phyloP scores from a whole-genome alignment of 2,888 invertebrate species.

The Tenthredo distinguenda region DNA sequence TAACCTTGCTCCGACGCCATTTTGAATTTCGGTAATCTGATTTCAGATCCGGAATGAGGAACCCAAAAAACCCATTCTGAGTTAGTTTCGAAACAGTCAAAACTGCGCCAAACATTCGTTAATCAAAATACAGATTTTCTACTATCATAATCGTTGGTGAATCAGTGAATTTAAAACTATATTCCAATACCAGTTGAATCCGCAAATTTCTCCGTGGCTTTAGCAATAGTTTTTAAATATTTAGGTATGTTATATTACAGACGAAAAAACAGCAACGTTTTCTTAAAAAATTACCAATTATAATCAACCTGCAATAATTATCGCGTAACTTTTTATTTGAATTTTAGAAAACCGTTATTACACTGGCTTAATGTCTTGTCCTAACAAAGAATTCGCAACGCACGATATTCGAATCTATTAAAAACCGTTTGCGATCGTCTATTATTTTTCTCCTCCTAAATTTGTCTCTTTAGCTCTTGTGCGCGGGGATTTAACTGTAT shows the following conservation, averaged over 20 bases:
- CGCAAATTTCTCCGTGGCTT: neutral
- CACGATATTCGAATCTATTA: neutral
- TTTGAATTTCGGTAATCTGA: too few relatives aligned
- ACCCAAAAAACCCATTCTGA: too few relatives aligned
- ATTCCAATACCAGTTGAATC: neutral
- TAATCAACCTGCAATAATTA: neutral
- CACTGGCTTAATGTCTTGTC: neutral
- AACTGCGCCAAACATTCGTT: neutral
- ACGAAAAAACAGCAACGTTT: neutral
- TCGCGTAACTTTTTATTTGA: neutral
- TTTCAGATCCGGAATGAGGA: too few relatives aligned
- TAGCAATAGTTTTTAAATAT: neutral
- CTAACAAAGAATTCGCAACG: neutral
- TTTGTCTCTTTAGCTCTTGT: neutral
- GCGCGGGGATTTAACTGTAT: constrained; percentile 42
- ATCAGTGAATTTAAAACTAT: neutral
- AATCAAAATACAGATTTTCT: constrained; percentile 1
- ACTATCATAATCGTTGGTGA: neutral
- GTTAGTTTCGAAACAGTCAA: too few relatives aligned
- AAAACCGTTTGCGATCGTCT: neutral
- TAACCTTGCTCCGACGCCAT: too few relatives aligned
- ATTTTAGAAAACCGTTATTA: neutral
- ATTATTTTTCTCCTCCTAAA: neutral
- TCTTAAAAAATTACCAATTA: neutral
- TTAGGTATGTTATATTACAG: neutral